phyloP scores from a whole-genome alignment of 2,113 vertebrate species.

The Urocolius indicus region DNA sequence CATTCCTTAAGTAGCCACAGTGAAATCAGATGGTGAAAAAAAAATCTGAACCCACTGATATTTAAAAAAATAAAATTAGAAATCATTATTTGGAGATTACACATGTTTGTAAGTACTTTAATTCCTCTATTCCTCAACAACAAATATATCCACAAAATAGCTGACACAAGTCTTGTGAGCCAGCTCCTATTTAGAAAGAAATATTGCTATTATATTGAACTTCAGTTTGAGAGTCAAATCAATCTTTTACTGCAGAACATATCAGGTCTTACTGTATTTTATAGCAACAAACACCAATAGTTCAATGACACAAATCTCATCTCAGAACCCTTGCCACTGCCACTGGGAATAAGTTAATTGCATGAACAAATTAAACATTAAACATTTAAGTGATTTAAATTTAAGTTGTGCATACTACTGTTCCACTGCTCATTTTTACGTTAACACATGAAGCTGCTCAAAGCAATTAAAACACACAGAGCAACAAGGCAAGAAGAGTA shows the following conservation, averaged over 20 bases:
- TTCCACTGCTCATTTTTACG: background rate
- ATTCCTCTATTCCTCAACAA: background rate
- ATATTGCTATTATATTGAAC: background rate
- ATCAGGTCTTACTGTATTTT: background rate
- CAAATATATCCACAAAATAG: background rate
- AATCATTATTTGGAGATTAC: background rate
- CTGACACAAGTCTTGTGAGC: background rate
- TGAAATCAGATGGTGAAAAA: background rate
- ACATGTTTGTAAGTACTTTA: background rate
- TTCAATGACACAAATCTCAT: background rate
- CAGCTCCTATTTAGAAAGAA: background rate
- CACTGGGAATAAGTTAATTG: constrained; percentile 51
- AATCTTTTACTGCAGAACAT: background rate
- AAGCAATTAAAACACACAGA: background rate
- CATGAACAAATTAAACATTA: constrained; percentile 59
- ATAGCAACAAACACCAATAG: constrained; percentile 11
- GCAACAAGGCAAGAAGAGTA: background rate
- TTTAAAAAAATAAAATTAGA: background rate
- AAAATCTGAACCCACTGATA: background rate
- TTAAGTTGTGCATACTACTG: background rate
- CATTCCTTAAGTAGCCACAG: background rate
- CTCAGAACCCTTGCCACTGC: background rate
- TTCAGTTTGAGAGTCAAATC: background rate
- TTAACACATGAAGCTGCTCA: background rate
- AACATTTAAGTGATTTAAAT: constrained; percentile 48